Base-by-base conservation (phyloP, 92 coral and sea anemone genomes). In the Pocillopora grandis region DNA sequence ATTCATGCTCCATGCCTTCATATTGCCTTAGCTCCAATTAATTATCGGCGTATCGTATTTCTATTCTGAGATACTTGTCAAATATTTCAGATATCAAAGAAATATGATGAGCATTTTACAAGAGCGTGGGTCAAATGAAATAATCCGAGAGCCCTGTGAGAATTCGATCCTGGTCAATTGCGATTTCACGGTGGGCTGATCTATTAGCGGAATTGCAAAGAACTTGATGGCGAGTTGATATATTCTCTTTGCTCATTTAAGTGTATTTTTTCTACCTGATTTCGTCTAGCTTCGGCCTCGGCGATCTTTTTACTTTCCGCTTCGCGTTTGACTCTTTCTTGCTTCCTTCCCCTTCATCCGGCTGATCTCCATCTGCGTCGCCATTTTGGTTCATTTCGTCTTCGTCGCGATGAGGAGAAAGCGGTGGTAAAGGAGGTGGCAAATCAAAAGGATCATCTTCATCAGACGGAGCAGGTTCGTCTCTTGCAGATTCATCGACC, bases 361-460 rank as follows among this genome's bases (percentile, higher is more conserved):
- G 52, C 52, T 85, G 66, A 42, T 78, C 85, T 71, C 72, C 76
- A 19, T 23, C 72, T 12, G 52, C 88, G 59, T 73, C 88, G 27
- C 69, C 93, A 19, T 79, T 88, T 58, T 90, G 78, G 70, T 87
- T 76, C 9, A 70, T 57, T 23, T 21, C 79, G 15, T 78, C 90
- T 62, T 80, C 81, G 55, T 78, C 82, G 63, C 73, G 65, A n/a
- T 83, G 80, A 2, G 93, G 91, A 37, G 92, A 83, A 14, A 95
- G 84, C 3, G 95, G 87, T 2, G 98, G 91, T 12, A 96, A 58
- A 10, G 99, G 99, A 15, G 98, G 97, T 7, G 99, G 99, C 42
- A 95, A 73, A 60, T 91, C 87, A 58, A 96, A 94, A 12, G 90
- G 91, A 82, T 93, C 98, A 37, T 96, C 98, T 73, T 94, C 95